These are phyloP conservation scores for Montipora foliosa DNA, from an alignment of 64 coral and sea anemone species.

Conservation along the genomic window DNA sequence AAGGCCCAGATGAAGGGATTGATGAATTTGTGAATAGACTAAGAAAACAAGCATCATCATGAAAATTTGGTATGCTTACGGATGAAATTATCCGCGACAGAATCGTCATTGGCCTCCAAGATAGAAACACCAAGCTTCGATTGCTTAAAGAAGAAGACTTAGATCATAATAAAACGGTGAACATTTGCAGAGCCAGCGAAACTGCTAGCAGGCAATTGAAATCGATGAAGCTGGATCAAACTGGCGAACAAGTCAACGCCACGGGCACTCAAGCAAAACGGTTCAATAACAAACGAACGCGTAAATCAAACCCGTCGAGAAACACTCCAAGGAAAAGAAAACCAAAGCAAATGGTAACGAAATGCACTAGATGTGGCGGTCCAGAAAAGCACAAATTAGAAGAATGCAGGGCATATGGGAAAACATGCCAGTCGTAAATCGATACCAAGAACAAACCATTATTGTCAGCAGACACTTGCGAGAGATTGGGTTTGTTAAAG, in stretches of 20 bases:
- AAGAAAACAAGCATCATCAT: constrained; percentile 34
- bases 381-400: too few species aligned
- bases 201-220: constrained; percentile 1
- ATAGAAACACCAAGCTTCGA: constrained; percentile 32
- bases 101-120: constrained; percentile 41
- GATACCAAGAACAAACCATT: constrained; percentile 41
- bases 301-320: too few species aligned
- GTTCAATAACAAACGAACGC: too few species aligned
- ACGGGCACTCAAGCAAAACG: too few species aligned
- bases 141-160: constrained; percentile 54
- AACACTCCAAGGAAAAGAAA: too few species aligned
- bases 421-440: too few species aligned
- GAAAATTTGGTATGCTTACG: constrained; percentile 5
- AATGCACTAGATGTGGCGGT: too few species aligned
- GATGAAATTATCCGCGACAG: constrained; percentile 51
- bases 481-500: constrained; percentile 36
- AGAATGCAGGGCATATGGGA: too few species aligned
- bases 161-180: constrained; percentile 36
- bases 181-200: constrained; percentile 58
- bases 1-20: constrained; percentile 2
- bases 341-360: too few species aligned
- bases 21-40: constrained; percentile 28
- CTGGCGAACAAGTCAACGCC: too few species aligned
- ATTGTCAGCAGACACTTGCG: constrained; percentile 61
- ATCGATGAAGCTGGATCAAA: too few species aligned